phyloP scores from a whole-genome alignment of 2,888 invertebrate genomes.

The Brachynemurus nebulosus region DNA sequence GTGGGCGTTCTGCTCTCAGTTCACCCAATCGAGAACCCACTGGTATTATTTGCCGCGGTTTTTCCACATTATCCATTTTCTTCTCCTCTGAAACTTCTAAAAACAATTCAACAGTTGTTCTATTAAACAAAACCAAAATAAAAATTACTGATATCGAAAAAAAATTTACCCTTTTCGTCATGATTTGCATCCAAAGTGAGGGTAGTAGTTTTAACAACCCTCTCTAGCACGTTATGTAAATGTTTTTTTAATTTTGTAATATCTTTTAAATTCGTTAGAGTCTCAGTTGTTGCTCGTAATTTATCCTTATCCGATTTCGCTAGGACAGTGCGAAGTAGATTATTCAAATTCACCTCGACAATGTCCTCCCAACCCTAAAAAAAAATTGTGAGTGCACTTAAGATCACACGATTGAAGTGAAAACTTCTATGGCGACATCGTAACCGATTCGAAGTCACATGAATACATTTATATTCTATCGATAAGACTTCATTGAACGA shows the following conservation, averaged over 20 bases:
- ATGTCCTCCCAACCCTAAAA: slow-evolving; percentile 69
- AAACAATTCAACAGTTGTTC: too few relatives aligned
- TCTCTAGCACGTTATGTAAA: slow-evolving; percentile 28
- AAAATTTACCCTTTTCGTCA: background rate
- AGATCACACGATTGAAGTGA: too few relatives aligned
- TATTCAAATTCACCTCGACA: slow-evolving; percentile 49
- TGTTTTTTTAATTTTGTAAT: slow-evolving; percentile 28
- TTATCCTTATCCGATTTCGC: slow-evolving; percentile 51
- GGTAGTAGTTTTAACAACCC: slow-evolving; percentile 17
- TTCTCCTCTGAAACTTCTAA: background rate
- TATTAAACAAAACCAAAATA: background rate
- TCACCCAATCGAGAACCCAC: slow-evolving; percentile 4
- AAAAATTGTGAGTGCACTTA: background rate
- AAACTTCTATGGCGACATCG: too few relatives aligned
- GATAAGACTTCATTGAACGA: too few relatives aligned
- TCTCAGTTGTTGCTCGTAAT: slow-evolving; percentile 39
- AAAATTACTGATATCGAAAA: background rate
- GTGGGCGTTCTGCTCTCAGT: background rate
- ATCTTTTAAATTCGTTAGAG: slow-evolving; percentile 30
- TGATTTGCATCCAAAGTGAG: background rate
- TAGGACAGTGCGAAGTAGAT: slow-evolving; percentile 45
- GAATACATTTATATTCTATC: too few relatives aligned
- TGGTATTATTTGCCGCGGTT: background rate
- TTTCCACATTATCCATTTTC: background rate
- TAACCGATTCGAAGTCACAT: too few relatives aligned